Percentiles rank a stretch among this genome's conserved stretches.
Evolutionary conservation across 1,140 invertebrate species (phyloP).

Genomic region (Paraescarpia echinospica): DNA sequence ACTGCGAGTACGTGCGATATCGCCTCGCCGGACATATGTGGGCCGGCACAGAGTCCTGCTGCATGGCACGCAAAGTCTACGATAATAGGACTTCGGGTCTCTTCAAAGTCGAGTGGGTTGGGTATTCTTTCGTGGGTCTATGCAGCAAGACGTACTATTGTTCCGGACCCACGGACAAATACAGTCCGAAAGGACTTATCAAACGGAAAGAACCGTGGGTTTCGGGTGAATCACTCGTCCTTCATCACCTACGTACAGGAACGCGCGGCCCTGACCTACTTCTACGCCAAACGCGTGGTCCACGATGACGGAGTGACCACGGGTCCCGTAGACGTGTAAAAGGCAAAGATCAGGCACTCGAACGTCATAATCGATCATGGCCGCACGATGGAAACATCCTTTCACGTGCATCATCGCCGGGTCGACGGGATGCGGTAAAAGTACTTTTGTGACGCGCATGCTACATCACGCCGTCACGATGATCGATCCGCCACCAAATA

Average conservation of each 20-base stretch:
- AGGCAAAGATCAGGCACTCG: background rate
- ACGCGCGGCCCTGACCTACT: background rate
- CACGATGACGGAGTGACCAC: background rate
- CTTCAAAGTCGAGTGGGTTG: constrained; percentile 17
- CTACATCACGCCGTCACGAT: background rate
- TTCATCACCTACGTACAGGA: background rate
- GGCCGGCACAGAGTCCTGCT: background rate
- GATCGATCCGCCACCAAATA: background rate
- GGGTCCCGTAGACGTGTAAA: background rate
- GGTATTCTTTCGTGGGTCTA: background rate
- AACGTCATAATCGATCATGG: background rate
- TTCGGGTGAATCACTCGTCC: background rate
- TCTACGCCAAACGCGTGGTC: constrained; percentile 10
- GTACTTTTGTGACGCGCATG: background rate
- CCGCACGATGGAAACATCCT: background rate
- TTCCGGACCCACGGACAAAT: background rate
- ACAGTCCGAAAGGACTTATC: background rate
- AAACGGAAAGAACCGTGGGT: background rate
- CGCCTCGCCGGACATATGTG: background rate
- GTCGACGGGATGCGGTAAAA: background rate
- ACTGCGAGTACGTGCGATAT: no score
- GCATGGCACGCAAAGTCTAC: background rate
- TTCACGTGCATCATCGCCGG: constrained; percentile 11
- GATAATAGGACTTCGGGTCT: background rate
- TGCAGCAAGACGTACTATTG: constrained; percentile 18